Percentiles rank a stretch among this genome's conserved stretches.
Evolutionary conservation across 2,797 vertebrate genomes (phyloP).

Genomic region (Cygnus olor): DNA sequence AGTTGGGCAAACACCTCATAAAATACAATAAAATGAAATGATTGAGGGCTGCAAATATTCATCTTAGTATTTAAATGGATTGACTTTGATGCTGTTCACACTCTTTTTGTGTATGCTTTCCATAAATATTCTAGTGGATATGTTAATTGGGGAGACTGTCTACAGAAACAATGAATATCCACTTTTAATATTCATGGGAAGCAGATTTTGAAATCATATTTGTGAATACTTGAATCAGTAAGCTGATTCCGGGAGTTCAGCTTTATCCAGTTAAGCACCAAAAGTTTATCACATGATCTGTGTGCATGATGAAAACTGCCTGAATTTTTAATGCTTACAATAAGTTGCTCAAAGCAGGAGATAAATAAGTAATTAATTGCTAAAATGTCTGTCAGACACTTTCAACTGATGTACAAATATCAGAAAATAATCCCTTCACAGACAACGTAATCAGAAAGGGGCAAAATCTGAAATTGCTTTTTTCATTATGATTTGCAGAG

Average conservation of each 20-base stretch:
- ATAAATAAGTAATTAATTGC: constrained; percentile 44
- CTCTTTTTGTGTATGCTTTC: constrained; percentile 44
- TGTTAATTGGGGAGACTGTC: constrained; percentile 64
- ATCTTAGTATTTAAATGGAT: constrained; percentile 62
- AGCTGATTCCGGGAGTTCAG: constrained; percentile 25
- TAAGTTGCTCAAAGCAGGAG: not conserved
- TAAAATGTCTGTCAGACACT: constrained; percentile 26
- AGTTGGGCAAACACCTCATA: constrained; percentile 64
- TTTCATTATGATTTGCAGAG: not conserved
- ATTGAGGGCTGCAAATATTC: constrained; percentile 44
- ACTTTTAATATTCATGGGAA: constrained; percentile 64
- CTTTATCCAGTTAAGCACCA: constrained; percentile 22
- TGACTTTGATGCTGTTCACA: constrained; percentile 53
- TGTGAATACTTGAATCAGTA: constrained; percentile 58
- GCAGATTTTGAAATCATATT: constrained; percentile 55
- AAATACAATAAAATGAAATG: constrained; percentile 53
- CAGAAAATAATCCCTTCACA: constrained; percentile 29
- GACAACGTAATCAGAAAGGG: not conserved
- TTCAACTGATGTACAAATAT: constrained; percentile 14
- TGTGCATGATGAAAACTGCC: not conserved
- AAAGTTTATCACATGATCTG: constrained; percentile 24
- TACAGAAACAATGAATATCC: constrained; percentile 58
- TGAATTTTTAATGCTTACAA: not conserved
- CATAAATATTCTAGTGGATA: constrained; percentile 65
- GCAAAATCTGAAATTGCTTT: not conserved